Base-by-base conservation (phyloP, 2,797 vertebrate species). In the Premnoplex brunnescens region DNA sequence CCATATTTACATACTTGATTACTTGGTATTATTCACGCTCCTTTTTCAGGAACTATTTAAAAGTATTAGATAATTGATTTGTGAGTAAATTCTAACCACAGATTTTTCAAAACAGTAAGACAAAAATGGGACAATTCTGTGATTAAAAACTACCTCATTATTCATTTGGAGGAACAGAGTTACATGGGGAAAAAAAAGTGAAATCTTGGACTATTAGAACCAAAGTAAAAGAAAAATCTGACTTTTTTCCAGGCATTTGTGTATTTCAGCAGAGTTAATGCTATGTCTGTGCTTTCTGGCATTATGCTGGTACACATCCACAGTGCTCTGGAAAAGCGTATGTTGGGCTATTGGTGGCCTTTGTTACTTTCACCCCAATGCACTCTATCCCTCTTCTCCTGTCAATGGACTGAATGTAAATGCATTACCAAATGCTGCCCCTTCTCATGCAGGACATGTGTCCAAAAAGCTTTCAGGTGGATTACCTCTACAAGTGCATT, bases 361-460 rank as follows among this genome's bases (percentile, higher is more conserved):
- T 51, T n/a, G 15, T 30, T 49, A 62, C 32, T 46, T 0, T 32
- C 34, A 14, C 4, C 13, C 9, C 4, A 1, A 10, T 30, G 26
- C 32, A 4, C 66, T 67, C 7, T 5, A 20, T 54, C 18, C 21
- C 9, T 8, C 48, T 44, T 68, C 37, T 75, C 11, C 52, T 78
- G 20, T 10, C 59, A 44, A 6, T 27, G 39, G 26, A 7, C n/a
- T 11, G 4, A 44, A 24, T 3, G 9, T 6, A 16, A 66, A 46
- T 7, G 15, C 32, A 3, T 71, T 21, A 4, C 12, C 15, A 74
- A 48, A 28, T 34, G 16, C 60, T 93, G 27, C 15, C 39, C 14
- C 32, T n/a, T 11, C 17, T 21, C 10, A 3, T 54, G 28, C n/a
- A 67, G 24, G 26, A 4, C 0, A 0, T 5, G 17, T 36, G 20